Evolutionary conservation across 1,140 invertebrate genomes (phyloP).

Genomic region (Scaptodrosophila lebanonensis): DNA sequence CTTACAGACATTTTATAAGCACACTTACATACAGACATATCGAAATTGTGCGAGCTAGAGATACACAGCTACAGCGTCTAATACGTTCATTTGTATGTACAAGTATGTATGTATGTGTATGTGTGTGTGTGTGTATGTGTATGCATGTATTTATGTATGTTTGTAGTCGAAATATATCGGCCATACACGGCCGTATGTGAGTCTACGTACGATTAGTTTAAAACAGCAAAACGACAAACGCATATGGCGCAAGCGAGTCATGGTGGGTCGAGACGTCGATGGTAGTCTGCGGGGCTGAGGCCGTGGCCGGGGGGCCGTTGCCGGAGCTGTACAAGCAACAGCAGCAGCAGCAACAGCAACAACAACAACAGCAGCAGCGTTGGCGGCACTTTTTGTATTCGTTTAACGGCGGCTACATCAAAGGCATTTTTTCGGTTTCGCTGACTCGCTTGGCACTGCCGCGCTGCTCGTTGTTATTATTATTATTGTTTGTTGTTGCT

Average conservation of each 20-base stretch:
- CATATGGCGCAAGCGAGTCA: conserved; percentile 11
- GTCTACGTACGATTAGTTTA: no score
- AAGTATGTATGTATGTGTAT: not conserved
- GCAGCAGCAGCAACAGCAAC: conserved; percentile 1
- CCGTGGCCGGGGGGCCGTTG: no score
- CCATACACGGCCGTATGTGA: no score
- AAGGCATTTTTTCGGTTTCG: conserved; percentile 61
- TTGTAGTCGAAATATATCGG: not conserved
- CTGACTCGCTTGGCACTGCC: conserved; percentile 49
- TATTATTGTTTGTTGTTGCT: conserved; percentile 38
- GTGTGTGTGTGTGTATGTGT: not conserved
- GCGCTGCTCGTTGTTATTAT: conserved; percentile 42
- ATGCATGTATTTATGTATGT: not conserved
- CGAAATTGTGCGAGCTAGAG: no score
- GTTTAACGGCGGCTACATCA: conserved; percentile 64
- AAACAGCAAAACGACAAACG: conserved; percentile 9
- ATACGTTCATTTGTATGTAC: no score
- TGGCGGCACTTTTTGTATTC: conserved; percentile 66
- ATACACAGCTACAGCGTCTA: no score
- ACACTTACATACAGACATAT: no score
- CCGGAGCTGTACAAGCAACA: not conserved
- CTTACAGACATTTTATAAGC: no score
- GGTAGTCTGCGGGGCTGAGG: not conserved
- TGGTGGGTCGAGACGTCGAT: not conserved
- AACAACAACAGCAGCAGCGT: conserved; percentile 19